phyloP scores from a whole-genome alignment of 1,140 invertebrate species.

The Drosophila kikkawai region DNA sequence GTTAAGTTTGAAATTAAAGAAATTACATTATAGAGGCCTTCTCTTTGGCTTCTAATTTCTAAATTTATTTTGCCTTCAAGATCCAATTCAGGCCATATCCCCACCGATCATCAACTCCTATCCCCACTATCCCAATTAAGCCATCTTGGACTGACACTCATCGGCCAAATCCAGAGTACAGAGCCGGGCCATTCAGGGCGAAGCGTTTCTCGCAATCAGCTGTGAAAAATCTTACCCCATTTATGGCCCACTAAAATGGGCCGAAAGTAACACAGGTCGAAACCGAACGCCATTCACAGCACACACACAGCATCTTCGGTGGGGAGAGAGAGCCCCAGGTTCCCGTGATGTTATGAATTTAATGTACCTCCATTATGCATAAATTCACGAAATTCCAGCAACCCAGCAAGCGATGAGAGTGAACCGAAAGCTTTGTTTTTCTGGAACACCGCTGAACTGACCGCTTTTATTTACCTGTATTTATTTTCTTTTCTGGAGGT shows the following conservation, averaged over 20 bases:
- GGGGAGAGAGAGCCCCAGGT: neutral
- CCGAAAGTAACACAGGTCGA: slow-evolving; percentile 47
- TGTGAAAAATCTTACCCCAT: slow-evolving; percentile 80
- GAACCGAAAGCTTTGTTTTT: slow-evolving; percentile 73
- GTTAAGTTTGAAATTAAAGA: neutral
- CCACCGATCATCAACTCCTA: neutral
- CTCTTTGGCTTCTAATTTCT: neutral
- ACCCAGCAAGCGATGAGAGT: slow-evolving; percentile 32
- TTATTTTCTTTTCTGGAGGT: slow-evolving; percentile 43
- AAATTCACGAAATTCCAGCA: slow-evolving; percentile 79
- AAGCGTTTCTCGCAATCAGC: slow-evolving; percentile 77
- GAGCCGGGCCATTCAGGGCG: slow-evolving; percentile 63
- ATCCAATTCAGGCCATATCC: neutral
- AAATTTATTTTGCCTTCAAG: neutral
- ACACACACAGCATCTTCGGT: slow-evolving; percentile 32
- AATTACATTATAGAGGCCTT: neutral
- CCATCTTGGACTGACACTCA: slow-evolving; percentile 13
- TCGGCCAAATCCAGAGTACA: slow-evolving; percentile 45
- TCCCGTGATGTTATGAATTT: slow-evolving; percentile 75
- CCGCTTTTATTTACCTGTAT: slow-evolving; percentile 18
- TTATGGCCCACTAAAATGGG: slow-evolving; percentile 78
- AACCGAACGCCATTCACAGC: slow-evolving; percentile 58
- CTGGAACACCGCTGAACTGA: slow-evolving; percentile 40
- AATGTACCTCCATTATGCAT: slow-evolving; percentile 81
- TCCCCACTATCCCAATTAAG: slow-evolving; percentile 18